A percentile compares a stretch with the other conserved stretches of the same genome.
Evolutionary conservation across 2,888 invertebrate genomes (phyloP).

Genomic region (Pammene fasciana): DNA sequence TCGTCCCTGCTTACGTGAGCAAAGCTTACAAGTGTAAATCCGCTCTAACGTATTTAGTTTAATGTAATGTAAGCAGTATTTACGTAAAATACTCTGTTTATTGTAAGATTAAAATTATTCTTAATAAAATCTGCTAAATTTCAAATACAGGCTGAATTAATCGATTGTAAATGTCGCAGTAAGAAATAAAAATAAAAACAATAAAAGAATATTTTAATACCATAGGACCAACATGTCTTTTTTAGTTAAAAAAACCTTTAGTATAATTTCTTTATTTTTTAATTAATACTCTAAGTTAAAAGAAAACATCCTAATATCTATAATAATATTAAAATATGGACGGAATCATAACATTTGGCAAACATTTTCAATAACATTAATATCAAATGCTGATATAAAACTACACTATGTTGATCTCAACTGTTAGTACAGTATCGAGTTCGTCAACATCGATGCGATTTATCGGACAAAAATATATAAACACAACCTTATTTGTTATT

Average conservation of each 20-base stretch:
- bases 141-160: conserved; percentile 43
- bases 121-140: conserved; percentile 13
- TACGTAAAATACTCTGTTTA: conserved; percentile 9
- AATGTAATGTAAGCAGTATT: neutral
- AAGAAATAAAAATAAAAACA: conserved; percentile 4
- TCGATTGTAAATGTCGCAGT: conserved; percentile 22
- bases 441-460: too few relatives aligned
- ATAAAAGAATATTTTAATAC: conserved; percentile 38
- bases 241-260: conserved; percentile 12
- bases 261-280: conserved; percentile 10
- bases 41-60: too few relatives aligned
- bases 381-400: conserved; percentile 7
- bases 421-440: neutral
- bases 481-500: too few relatives aligned
- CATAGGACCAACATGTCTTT: conserved; percentile 14
- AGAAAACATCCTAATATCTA: conserved; percentile 6
- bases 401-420: neutral
- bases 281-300: conserved; percentile 15
- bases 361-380: neutral
- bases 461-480: too few relatives aligned
- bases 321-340: conserved; percentile 17
- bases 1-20: too few relatives aligned
- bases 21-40: too few relatives aligned
- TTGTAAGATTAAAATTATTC: neutral
- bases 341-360: conserved; percentile 15